Percentiles rank a stretch among this genome's conserved stretches.
Conservation (phyloP, 2,888 invertebrate species). For the Parelbella ahira region DNA sequence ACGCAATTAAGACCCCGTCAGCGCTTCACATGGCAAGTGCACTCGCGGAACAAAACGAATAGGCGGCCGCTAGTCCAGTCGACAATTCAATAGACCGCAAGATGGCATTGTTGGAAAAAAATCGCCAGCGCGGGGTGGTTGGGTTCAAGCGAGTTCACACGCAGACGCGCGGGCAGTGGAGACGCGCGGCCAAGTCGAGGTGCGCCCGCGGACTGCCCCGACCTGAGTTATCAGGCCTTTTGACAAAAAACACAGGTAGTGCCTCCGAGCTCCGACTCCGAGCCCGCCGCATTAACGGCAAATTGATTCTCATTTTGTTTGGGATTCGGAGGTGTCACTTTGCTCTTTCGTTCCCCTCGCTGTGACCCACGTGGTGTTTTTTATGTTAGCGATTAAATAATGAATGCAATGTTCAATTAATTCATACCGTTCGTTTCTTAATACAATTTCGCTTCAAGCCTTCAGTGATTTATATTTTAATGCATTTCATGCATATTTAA, state of each 20-base stretch:
- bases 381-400: background rate
- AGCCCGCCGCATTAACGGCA: conserved; percentile 33
- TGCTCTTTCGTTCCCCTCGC: conserved; percentile 17
- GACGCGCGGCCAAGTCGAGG: conserved; percentile 57
- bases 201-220: conserved; percentile 63
- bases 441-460: conserved; percentile 5
- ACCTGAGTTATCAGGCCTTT: conserved; percentile 58
- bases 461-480: conserved; percentile 22
- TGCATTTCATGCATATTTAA: conserved; percentile 26
- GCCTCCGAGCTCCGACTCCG: conserved; percentile 28
- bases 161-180: conserved; percentile 16
- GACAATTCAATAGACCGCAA: conserved; percentile 11
- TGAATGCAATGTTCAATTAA: conserved; percentile 5
- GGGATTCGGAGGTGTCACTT: conserved; percentile 30
- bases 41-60: conserved; percentile 10
- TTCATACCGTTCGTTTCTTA: conserved; percentile 5
- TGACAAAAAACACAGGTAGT: conserved; percentile 53
- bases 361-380: conserved; percentile 30
- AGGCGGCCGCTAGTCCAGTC: conserved; percentile 1
- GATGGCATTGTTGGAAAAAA: conserved; percentile 25
- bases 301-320: conserved; percentile 38
- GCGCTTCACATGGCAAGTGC: conserved; percentile 11
- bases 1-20: conserved; percentile 6
- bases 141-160: conserved; percentile 21
- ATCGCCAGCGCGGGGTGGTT: conserved; percentile 11